Conservation (phyloP, 2,888 invertebrate genomes). For the Hyles lineata region DNA sequence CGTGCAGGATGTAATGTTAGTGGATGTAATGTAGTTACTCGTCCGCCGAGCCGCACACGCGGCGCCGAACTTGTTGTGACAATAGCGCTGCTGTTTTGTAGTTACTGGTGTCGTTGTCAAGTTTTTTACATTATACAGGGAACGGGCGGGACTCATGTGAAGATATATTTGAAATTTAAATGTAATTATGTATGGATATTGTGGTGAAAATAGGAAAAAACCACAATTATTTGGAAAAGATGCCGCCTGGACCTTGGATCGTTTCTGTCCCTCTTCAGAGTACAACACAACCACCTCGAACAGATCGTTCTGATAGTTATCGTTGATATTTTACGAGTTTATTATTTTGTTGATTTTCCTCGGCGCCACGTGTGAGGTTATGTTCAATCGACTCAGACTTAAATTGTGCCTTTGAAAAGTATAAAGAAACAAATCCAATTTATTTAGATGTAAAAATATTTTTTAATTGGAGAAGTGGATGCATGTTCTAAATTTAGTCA, state of each 20-base stretch:
- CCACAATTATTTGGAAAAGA: neutral
- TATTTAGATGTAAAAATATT: neutral
- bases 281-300: slow-evolving; percentile 32
- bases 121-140: no score
- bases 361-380: slow-evolving; percentile 13
- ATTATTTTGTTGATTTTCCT: slow-evolving; percentile 30
- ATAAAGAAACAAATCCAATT: neutral
- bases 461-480: neutral
- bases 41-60: neutral
- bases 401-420: slow-evolving; percentile 2
- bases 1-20: neutral
- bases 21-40: no score
- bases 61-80: slow-evolving; percentile 13
- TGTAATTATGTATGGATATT: no score
- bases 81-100: slow-evolving; percentile 10
- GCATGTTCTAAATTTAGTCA: slow-evolving; percentile 1
- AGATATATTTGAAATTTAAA: no score
- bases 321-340: slow-evolving; percentile 31
- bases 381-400: slow-evolving; percentile 4
- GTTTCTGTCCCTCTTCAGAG: slow-evolving; percentile 9
- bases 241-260: neutral
- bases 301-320: slow-evolving; percentile 27
- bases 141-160: neutral
- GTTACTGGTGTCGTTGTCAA: slow-evolving; percentile 14
- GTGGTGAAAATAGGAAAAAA: no score